Evolutionary conservation across 2,888 invertebrate species (phyloP).

Genomic region (Psococerastis gibbosa): DNA sequence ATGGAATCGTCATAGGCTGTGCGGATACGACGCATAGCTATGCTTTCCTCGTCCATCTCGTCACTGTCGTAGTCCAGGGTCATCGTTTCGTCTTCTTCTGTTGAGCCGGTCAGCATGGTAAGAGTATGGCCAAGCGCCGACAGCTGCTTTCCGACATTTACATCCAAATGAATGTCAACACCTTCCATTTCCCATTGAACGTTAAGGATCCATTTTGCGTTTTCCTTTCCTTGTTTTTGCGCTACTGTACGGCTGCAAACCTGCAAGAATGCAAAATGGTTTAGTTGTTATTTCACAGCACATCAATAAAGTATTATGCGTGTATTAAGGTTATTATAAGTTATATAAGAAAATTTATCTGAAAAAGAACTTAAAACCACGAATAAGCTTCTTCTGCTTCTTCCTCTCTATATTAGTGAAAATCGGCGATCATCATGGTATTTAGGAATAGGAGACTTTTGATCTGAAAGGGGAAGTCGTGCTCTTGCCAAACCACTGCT

Average conservation of each 20-base stretch:
- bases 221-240: conserved; percentile 60
- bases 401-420: too few species aligned
- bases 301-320: too few species aligned
- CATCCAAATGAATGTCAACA: conserved; percentile 89
- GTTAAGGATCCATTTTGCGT: conserved; percentile 96
- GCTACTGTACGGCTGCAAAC: conserved; percentile 87
- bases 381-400: too few species aligned
- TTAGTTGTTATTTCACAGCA: too few species aligned
- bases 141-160: conserved; percentile 88
- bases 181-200: conserved; percentile 99
- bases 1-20: conserved; percentile 48
- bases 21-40: conserved; percentile 42
- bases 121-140: conserved; percentile 88
- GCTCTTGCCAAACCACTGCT: too few species aligned
- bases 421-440: too few species aligned
- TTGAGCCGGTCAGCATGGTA: conserved; percentile 78
- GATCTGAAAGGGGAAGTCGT: too few species aligned
- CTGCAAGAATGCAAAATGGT: too few species aligned
- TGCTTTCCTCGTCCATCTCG: conserved; percentile 36
- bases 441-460: too few species aligned
- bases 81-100: conserved; percentile 60
- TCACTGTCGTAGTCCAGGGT: conserved; percentile 58
- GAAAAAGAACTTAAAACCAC: too few species aligned
- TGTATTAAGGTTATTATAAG: too few species aligned
- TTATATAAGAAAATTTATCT: too few species aligned